These are phyloP conservation scores for Tigriopus californicus DNA, from an alignment of 2,888 invertebrate species.

Conservation along the genomic window DNA sequence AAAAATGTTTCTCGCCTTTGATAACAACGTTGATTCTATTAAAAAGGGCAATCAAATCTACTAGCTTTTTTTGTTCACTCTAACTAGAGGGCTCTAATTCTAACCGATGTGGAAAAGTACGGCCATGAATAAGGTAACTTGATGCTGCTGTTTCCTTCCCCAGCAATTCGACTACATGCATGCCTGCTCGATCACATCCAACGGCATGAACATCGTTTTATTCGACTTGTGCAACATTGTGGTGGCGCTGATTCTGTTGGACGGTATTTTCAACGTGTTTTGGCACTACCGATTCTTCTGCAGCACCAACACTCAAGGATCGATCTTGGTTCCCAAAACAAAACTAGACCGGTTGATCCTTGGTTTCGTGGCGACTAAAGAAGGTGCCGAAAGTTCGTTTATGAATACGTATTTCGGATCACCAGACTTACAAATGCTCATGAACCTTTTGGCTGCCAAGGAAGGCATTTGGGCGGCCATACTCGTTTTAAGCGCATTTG, in stretches of 20 bases:
- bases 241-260: not conserved
- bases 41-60: too few species aligned
- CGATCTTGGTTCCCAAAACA: not conserved
- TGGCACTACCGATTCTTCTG: not conserved
- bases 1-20: too few species aligned
- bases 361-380: not conserved
- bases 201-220: not conserved
- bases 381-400: not conserved
- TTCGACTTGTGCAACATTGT: not conserved
- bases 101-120: too few species aligned
- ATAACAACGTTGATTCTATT: too few species aligned
- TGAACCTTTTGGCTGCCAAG: not conserved
- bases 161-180: not conserved
- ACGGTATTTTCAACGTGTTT: not conserved
- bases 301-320: not conserved
- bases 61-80: too few species aligned
- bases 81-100: too few species aligned
- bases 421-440: not conserved
- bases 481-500: not conserved
- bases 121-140: too few species aligned
- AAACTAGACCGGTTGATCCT: not conserved
- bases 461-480: not conserved
- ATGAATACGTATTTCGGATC: not conserved
- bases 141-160: too few species aligned
- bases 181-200: not conserved